Evolutionary conservation across 1,140 invertebrate species (phyloP).

Genomic region (Halyomorpha halys): DNA sequence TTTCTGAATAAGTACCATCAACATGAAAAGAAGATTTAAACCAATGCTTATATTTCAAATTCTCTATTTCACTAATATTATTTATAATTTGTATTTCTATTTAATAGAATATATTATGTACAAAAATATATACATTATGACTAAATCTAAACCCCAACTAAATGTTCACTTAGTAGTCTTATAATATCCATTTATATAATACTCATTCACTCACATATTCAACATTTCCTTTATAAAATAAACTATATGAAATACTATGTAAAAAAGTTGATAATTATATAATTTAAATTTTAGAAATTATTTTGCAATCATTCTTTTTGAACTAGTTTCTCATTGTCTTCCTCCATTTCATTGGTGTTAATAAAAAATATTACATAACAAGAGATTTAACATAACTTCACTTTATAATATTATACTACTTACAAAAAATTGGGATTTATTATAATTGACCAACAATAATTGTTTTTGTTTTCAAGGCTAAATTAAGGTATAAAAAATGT

Average conservation of each 20-base stretch:
- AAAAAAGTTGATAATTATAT: constrained; percentile 1
- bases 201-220: not conserved
- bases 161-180: constrained; percentile 10
- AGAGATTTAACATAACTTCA: not conserved
- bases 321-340: constrained; percentile 6
- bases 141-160: constrained; percentile 17
- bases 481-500: too few species aligned
- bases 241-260: constrained; percentile 11
- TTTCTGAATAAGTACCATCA: constrained; percentile 14
- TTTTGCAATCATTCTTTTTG: not conserved
- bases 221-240: constrained; percentile 10
- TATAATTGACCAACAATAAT: constrained; percentile 11
- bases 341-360: constrained; percentile 7
- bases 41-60: not conserved
- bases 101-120: constrained; percentile 16
- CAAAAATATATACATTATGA: constrained; percentile 17
- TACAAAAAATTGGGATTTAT: not conserved
- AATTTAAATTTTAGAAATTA: not conserved
- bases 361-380: constrained; percentile 10
- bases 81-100: constrained; percentile 15
- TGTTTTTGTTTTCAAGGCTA: not conserved
- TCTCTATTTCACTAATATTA: constrained; percentile 11
- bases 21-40: constrained; percentile 13
- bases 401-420: not conserved
- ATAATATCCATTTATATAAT: constrained; percentile 14